Conservation (phyloP, 64 coral and sea anemone species). For the Pachyseris speciosa region DNA sequence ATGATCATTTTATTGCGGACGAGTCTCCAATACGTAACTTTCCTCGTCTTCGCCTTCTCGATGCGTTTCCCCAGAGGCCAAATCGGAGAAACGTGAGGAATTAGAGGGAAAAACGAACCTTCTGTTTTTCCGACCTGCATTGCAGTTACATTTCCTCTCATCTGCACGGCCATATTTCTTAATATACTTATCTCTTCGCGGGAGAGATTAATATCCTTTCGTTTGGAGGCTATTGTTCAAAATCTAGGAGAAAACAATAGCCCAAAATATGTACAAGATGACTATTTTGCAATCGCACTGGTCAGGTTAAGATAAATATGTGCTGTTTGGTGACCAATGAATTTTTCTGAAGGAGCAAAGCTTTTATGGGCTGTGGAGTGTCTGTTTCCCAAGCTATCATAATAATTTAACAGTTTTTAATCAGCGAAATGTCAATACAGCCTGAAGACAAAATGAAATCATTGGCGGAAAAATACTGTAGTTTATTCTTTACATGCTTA, state of each 20-base stretch:
- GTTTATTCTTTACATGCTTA: not conserved
- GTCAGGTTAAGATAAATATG: not conserved
- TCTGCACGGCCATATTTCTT: not conserved
- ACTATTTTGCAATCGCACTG: not conserved
- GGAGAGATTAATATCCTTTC: slow-evolving; percentile 2
- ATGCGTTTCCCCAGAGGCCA: not conserved
- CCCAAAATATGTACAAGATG: not conserved
- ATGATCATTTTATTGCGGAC: slow-evolving; percentile 22
- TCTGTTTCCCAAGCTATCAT: not conserved
- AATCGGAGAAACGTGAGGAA: slow-evolving; percentile 14
- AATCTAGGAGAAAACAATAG: not conserved
- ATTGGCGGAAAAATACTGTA: slow-evolving; percentile 7
- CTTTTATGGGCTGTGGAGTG: not conserved
- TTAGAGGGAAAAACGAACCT: not conserved
- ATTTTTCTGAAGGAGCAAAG: not conserved
- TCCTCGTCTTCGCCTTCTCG: not conserved
- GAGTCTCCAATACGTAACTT: not conserved
- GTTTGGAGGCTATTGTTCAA: slow-evolving; percentile 1
- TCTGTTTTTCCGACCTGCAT: not conserved
- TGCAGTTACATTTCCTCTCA: not conserved
- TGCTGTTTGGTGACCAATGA: not conserved
- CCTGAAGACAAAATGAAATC: not conserved
- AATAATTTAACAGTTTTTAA: not conserved
- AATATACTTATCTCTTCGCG: not conserved
- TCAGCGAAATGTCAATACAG: not conserved